phyloP scores from a whole-genome alignment of 2,888 invertebrate genomes.

The Amblyjoppa proteus region DNA sequence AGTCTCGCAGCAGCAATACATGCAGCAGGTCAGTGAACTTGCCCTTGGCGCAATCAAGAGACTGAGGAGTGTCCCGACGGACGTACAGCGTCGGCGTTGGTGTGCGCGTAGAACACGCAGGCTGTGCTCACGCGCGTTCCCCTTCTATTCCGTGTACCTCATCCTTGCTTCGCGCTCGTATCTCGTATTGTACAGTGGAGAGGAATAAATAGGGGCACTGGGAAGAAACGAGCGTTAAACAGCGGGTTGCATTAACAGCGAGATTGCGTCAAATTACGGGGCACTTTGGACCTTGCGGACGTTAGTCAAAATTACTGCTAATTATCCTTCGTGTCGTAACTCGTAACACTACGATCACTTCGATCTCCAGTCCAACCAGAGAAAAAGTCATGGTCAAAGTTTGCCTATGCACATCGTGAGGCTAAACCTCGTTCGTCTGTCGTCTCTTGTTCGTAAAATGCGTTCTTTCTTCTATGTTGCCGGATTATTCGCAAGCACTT shows the following conservation, averaged over 20 bases:
- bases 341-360: slow-evolving; percentile 50
- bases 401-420: slow-evolving; percentile 26
- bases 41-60: slow-evolving; percentile 54
- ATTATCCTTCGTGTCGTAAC: slow-evolving; percentile 68
- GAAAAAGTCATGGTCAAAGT: slow-evolving; percentile 32
- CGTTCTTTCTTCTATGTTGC: background rate
- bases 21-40: slow-evolving; percentile 83
- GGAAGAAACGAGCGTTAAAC: slow-evolving; percentile 64
- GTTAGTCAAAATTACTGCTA: slow-evolving; percentile 70
- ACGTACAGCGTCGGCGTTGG: background rate
- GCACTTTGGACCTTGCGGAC: slow-evolving; percentile 69
- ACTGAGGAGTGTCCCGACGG: slow-evolving; percentile 33
- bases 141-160: slow-evolving; percentile 13
- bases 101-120: slow-evolving; percentile 40
- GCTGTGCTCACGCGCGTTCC: slow-evolving; percentile 17
- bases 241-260: slow-evolving; percentile 68
- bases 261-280: slow-evolving; percentile 73
- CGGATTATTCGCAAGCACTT: background rate
- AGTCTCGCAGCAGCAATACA: slow-evolving; percentile 83
- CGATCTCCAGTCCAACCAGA: slow-evolving; percentile 36
- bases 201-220: slow-evolving; percentile 27
- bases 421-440: background rate
- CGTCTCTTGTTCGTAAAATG: background rate
- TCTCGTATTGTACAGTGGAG: slow-evolving; percentile 29
- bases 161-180: slow-evolving; percentile 18